Evolutionary conservation across 2,888 invertebrate species (phyloP), one percentile per base, ranked within the genome.

Genomic region (Phanerotoma sp.): DNA sequence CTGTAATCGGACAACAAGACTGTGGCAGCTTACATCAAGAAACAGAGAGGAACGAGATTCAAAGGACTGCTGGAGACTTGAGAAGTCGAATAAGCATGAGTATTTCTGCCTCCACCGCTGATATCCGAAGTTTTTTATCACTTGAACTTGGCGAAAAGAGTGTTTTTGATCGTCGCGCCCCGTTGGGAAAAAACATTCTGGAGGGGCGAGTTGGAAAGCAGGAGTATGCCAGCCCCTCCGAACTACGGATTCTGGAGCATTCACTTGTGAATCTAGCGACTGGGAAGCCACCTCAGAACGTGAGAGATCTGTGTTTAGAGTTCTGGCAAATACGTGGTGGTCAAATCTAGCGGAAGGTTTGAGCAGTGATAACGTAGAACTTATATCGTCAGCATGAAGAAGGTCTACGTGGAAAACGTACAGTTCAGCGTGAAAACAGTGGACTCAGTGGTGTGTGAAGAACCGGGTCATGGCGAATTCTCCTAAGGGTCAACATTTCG

Each of bases 201-300:
- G 64, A 52, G 41, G 42, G 44, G 57, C 30, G 65, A 63, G n/a
- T 15, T 66, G 5, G 42, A 57, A 13, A 37, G n/a, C 9, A 30
- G 64, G 45, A 58, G 61, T 79, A 80, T 77, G 79, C 79, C 63
- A 79, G 79, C 54, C n/a, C 57, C 55, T 49, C 37, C 25, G 25
- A 42, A n/a, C 33, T 57, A 1, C 1, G 28, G 79, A 46, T 70
- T 66, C 48, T 54, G 13, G 18, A 48, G 35, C 5, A 37, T 3
- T 18, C 21, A 4, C 21, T 54, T 3, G 18, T 28, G 5, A 37
- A 49, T n/a, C n/a, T 44, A 11, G n/a, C 54, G 2, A 2, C 78
- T 78, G 73, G 80, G 79, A 9, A 79, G 77, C 56, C 79, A 79
- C 42, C 78, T 78, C 38, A 11, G 7, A 4, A 33, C n/a, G 47